These are phyloP conservation scores for Drosophila paracracens DNA, from an alignment of 2,888 invertebrate genomes.

Conservation along the genomic window DNA sequence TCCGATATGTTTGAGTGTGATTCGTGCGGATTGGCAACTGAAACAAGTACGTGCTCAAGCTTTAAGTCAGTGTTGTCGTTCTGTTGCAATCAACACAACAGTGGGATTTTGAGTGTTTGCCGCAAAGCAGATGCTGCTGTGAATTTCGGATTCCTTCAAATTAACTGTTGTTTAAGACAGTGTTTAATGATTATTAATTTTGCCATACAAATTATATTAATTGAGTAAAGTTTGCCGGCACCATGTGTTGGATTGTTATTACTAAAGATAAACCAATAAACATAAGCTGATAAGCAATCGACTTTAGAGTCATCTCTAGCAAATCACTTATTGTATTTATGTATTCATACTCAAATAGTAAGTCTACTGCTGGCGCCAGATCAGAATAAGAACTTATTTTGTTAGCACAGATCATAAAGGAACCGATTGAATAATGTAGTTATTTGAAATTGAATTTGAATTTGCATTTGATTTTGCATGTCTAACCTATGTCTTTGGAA, in stretches of 20 bases:
- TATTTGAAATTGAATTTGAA: background rate
- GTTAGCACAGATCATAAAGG: background rate
- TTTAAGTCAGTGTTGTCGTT: constrained; percentile 26
- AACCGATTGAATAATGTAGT: background rate
- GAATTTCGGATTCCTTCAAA: background rate
- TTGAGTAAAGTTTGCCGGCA: background rate
- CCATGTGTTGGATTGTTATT: background rate
- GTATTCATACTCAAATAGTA: background rate
- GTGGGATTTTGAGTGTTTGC: constrained; percentile 7
- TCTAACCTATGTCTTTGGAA: constrained; percentile 23
- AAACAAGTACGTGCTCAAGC: constrained; percentile 62
- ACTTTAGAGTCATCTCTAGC: background rate
- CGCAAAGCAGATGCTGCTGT: background rate
- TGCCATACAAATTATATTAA: background rate
- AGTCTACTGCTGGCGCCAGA: background rate
- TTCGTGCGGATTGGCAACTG: constrained; percentile 26
- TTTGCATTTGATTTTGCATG: background rate
- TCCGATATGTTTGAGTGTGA: constrained; percentile 5
- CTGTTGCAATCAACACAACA: constrained; percentile 1
- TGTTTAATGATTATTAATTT: background rate
- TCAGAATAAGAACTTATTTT: background rate
- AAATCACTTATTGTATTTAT: background rate
- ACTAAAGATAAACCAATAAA: background rate
- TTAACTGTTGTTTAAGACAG: background rate
- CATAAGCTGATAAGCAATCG: background rate